A percentile compares a stretch with the other conserved stretches of the same genome.
These are phyloP conservation scores for Drosophila nasuta DNA, from an alignment of 1,140 invertebrate genomes.

Conservation along the genomic window DNA sequence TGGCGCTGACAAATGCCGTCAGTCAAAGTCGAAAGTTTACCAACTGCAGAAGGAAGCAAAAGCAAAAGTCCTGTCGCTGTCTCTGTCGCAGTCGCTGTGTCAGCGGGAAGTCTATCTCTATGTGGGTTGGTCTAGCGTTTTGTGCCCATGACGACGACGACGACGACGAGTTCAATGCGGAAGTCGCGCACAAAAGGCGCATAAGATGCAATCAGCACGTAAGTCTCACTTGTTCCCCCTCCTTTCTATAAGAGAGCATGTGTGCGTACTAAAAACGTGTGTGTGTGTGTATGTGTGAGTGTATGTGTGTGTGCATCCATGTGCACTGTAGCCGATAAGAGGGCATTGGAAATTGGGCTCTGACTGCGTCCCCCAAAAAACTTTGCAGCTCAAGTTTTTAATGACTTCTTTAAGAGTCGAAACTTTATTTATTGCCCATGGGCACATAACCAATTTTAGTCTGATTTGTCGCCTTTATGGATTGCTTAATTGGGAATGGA, in stretches of 20 bases:
- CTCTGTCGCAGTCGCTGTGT: not conserved
- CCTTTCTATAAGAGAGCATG: not conserved
- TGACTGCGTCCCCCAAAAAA: conserved; percentile 13
- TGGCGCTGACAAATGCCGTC: conserved; percentile 80
- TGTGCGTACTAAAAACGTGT: not conserved
- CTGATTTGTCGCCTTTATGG: conserved; percentile 18
- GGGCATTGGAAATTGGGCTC: conserved; percentile 11
- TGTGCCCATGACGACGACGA: conserved; percentile 1
- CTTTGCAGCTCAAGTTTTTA: conserved; percentile 38
- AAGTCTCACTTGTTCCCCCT: not conserved
- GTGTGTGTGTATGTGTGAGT: conserved; percentile 7
- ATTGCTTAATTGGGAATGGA: conserved; percentile 88
- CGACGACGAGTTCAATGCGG: conserved; percentile 51
- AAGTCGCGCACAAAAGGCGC: conserved; percentile 67
- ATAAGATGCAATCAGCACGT: conserved; percentile 38
- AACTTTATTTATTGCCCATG: conserved; percentile 34
- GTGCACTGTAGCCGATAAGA: conserved; percentile 57
- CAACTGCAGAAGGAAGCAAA: conserved; percentile 21
- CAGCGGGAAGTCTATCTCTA: conserved; percentile 5
- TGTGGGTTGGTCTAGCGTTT: conserved; percentile 14
- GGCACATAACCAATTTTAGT: conserved; percentile 3
- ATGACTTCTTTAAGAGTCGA: conserved; percentile 33
- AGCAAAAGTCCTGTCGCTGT: conserved; percentile 26
- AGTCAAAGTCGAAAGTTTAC: conserved; percentile 73
- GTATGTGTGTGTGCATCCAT: conserved; percentile 63